Base-by-base conservation (phyloP, 1,140 invertebrate genomes). In the Dendroctonus valens region DNA sequence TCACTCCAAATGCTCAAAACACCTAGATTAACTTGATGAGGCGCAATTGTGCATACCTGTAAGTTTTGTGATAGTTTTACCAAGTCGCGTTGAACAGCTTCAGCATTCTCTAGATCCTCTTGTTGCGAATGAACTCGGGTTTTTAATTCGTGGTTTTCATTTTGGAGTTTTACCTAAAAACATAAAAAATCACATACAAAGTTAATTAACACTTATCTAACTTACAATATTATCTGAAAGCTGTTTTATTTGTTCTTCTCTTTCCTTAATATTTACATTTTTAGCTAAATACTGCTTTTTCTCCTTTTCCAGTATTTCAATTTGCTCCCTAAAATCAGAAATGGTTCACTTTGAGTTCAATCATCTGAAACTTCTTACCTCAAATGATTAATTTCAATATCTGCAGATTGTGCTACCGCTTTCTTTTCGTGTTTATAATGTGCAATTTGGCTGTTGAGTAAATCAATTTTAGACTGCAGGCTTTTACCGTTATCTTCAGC, bases 11-110 rank as follows among this genome's bases (percentile, higher is more conserved):
- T 26, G 26, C 26, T 26, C 26, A 26, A 26, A 26, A 26, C 26
- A n/a, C 26, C 26, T 26, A 26, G 1, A n/a, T 37, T 59, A 49
- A 8, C 2, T 59, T 46, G 15, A 38, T 2, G 12, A 51, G 49
- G 11, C 75, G 87, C 48, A 5, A 39, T 59, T 54, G 53, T 38
- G 53, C 37, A 62, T 59, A 75, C 92, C 86, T 99, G 97, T 63
- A 99, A 82, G 7, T 91, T 93, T 82, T 99, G 97, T 14, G 96
- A 98, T 26, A 99, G 83, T 70, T 92, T 86, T 46, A 99, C 97
- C 83, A 99, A 98, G 82, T 99, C 97, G 79, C 95, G 92, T 80
- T 99, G 97, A 41, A 98, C 95, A 65, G 89, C 88, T 84, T 98
- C 96, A 77, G 93, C 94, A 73, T 91, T 98, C 74, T 96, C 91